Percentiles rank a stretch among this genome's conserved stretches.
These are phyloP conservation scores for Agraylea sexmaculata DNA, from an alignment of 1,140 invertebrate species.

Conservation along the genomic window DNA sequence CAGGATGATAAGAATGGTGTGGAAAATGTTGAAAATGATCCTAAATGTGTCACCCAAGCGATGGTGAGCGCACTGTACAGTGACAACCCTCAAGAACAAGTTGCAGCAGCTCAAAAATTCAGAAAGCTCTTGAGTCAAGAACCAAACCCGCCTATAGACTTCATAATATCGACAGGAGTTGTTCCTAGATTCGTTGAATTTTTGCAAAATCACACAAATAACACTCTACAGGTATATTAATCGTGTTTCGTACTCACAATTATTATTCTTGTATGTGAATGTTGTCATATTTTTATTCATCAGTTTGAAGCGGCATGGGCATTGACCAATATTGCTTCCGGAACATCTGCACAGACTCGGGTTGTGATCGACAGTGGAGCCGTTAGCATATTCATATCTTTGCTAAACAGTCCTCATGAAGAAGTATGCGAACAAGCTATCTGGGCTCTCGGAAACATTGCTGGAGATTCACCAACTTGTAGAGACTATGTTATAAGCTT, in stretches of 20 bases:
- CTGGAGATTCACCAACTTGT: constrained; percentile 88
- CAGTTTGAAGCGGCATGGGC: constrained; percentile 98
- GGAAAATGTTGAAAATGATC: constrained; percentile 12
- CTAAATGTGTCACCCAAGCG: constrained; percentile 52
- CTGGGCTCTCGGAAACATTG: constrained; percentile 95
- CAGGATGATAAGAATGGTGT: constrained; percentile 16
- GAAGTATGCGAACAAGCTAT: constrained; percentile 95
- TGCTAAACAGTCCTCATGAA: constrained; percentile 70
- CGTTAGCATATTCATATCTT: constrained; percentile 80
- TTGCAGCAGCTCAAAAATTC: constrained; percentile 88
- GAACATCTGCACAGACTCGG: constrained; percentile 86
- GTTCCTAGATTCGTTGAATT: constrained; percentile 94
- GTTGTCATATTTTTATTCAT: constrained; percentile 18
- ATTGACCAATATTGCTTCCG: constrained; percentile 93
- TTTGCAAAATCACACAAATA: constrained; percentile 71
- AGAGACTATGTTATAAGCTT: constrained; percentile 81
- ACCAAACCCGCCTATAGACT: constrained; percentile 96
- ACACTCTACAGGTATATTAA: constrained; percentile 65
- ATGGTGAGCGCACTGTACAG: constrained; percentile 82
- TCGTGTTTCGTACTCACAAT: constrained; percentile 5
- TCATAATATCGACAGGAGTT: constrained; percentile 94
- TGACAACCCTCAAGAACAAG: constrained; percentile 65
- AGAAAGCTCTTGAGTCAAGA: constrained; percentile 88
- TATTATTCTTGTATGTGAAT: constrained; percentile 8
- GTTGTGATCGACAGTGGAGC: constrained; percentile 91